phyloP scores from a whole-genome alignment of 2,797 vertebrate species.

The Heterohyrax brucei region DNA sequence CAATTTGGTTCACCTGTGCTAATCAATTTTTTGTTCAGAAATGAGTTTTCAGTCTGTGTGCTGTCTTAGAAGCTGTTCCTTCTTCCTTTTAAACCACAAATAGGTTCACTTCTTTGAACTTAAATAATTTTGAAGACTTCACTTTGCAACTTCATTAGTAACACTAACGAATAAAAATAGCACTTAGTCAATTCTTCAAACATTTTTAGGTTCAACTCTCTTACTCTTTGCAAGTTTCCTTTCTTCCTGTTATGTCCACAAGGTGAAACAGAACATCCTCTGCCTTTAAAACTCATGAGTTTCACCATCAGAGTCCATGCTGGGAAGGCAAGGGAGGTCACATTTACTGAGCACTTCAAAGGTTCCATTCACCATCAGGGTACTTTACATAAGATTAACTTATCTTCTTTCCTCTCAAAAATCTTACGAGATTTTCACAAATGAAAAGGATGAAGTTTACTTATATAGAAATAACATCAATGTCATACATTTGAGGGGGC shows the following conservation, averaged over 20 bases:
- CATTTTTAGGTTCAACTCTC: conserved; percentile 7
- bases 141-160: conserved; percentile 35
- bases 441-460: not conserved
- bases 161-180: not conserved
- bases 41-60: not conserved
- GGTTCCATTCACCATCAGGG: not conserved
- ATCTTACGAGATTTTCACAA: not conserved
- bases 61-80: not conserved
- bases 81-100: conserved; percentile 30
- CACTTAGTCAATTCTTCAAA: not conserved
- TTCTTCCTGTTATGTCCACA: not conserved
- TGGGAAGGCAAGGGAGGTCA: not conserved
- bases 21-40: conserved; percentile 45
- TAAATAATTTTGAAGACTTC: conserved; percentile 8
- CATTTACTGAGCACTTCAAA: not conserved
- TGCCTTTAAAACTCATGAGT: not conserved
- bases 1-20: conserved; percentile 36
- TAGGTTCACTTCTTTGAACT: conserved; percentile 43
- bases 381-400: not conserved
- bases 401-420: not conserved
- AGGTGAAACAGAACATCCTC: not conserved
- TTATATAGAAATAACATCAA: not conserved
- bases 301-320: not conserved
- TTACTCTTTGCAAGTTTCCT: not conserved
- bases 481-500: not conserved